A percentile compares a stretch with the other conserved stretches of the same genome.
These are phyloP conservation scores for Rhadinocentrus ornatus DNA, from an alignment of 2,797 vertebrate genomes.

Conservation along the genomic window DNA sequence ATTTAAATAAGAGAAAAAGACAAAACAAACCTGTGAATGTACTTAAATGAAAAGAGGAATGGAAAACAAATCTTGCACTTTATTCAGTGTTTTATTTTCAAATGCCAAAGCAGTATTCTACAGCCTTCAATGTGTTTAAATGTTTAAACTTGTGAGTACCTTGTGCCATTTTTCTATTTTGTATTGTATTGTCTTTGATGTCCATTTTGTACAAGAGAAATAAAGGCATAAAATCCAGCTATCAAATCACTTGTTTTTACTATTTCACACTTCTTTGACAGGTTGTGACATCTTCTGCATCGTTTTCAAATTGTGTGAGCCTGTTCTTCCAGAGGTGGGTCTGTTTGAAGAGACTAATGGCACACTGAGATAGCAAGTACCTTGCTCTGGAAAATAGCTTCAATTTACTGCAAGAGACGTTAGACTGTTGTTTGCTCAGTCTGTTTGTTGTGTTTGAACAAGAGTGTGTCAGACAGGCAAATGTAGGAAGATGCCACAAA, in stretches of 20 bases:
- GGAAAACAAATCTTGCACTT: constrained; percentile 87
- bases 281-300: background rate
- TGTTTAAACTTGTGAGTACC: constrained; percentile 74
- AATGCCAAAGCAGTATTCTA: constrained; percentile 97
- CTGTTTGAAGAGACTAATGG: constrained; percentile 70
- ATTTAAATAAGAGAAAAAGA: constrained; percentile 41
- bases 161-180: constrained; percentile 87
- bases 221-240: constrained; percentile 64
- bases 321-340: constrained; percentile 21
- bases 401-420: constrained; percentile 48
- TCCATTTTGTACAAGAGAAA: constrained; percentile 79
- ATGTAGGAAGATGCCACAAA: constrained; percentile 20
- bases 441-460: constrained; percentile 1
- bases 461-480: constrained; percentile 5
- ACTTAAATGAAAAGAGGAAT: constrained; percentile 73
- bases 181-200: constrained; percentile 82
- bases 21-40: constrained; percentile 85
- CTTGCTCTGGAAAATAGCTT: constrained; percentile 44
- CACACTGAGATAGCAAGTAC: constrained; percentile 38
- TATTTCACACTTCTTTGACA: constrained; percentile 2
- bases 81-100: constrained; percentile 85
- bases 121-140: constrained; percentile 76
- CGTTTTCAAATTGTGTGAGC: background rate
- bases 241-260: constrained; percentile 43
- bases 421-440: constrained; percentile 47